These are phyloP conservation scores for Oxygymnocypris stewartii DNA, from an alignment of 2,113 vertebrate species.

Conservation along the genomic window DNA sequence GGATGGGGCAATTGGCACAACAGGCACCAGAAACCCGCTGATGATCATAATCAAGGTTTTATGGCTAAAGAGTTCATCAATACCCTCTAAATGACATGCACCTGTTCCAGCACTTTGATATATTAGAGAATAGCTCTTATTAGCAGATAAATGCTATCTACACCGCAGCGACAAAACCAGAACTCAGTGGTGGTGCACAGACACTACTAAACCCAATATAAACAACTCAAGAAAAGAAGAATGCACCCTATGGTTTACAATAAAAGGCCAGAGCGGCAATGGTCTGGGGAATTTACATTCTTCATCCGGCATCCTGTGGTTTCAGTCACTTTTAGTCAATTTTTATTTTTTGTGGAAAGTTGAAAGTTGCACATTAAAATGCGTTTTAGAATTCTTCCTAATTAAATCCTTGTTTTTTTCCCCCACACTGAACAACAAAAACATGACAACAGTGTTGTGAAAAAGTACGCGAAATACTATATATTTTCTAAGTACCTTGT, in stretches of 20 bases:
- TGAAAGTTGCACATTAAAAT: constrained; percentile 55
- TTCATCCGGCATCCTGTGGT: constrained; percentile 83
- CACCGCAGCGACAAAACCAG: constrained; percentile 56
- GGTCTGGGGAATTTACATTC: constrained; percentile 72
- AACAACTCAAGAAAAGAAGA: constrained; percentile 68
- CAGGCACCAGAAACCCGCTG: constrained; percentile 56
- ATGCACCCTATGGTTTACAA: constrained; percentile 76
- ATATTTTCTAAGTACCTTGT: background rate
- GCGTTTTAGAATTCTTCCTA: constrained; percentile 10
- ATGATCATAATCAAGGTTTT: constrained; percentile 45
- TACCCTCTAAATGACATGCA: constrained; percentile 51
- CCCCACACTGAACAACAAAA: background rate
- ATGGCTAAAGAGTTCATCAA: constrained; percentile 54
- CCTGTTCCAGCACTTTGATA: constrained; percentile 37
- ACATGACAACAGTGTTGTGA: background rate
- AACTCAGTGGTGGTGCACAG: constrained; percentile 34
- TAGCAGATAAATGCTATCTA: constrained; percentile 63
- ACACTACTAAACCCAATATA: constrained; percentile 46
- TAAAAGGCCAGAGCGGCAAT: constrained; percentile 79
- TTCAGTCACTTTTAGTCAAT: constrained; percentile 66
- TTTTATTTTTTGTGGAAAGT: constrained; percentile 61
- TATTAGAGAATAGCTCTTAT: constrained; percentile 55
- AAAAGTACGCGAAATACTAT: background rate
- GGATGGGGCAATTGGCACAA: constrained; percentile 50
- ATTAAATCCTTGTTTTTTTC: constrained; percentile 12